Evolutionary conservation across 2,888 invertebrate species (phyloP).

Genomic region (Eupithecia inturbata): DNA sequence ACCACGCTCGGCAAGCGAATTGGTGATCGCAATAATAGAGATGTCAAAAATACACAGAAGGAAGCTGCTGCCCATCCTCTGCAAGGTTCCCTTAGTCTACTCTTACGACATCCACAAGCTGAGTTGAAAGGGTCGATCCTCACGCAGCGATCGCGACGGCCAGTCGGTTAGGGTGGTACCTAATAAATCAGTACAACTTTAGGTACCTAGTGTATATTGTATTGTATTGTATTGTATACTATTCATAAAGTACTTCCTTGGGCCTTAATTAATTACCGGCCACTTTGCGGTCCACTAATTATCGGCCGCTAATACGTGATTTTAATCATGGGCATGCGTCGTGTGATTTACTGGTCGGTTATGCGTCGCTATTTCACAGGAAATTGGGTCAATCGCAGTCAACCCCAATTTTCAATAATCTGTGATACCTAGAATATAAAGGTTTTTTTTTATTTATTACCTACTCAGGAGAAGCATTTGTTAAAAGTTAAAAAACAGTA

Average conservation of each 20-base stretch:
- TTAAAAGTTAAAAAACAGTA: too few species aligned
- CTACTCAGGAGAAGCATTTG: too few species aligned
- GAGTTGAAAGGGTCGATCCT: not conserved
- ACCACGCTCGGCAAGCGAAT: too few species aligned
- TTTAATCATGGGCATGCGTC: conserved; percentile 24
- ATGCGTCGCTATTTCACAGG: not conserved
- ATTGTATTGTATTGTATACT: not conserved
- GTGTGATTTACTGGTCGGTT: conserved; percentile 19
- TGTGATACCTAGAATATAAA: too few species aligned
- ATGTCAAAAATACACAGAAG: not conserved
- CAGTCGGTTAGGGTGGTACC: not conserved
- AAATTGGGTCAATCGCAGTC: not conserved
- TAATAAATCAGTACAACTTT: not conserved
- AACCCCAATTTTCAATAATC: not conserved
- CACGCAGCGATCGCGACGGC: not conserved
- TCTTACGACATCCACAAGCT: not conserved
- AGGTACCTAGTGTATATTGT: not conserved
- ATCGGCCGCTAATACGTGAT: conserved; percentile 26
- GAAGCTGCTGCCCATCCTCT: not conserved
- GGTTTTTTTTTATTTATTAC: too few species aligned
- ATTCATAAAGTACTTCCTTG: conserved; percentile 9
- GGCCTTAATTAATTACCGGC: conserved; percentile 14
- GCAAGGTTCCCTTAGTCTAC: not conserved
- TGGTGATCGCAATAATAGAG: too few species aligned
- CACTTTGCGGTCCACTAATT: conserved; percentile 29